Evolutionary conservation across 2,113 vertebrate genomes (phyloP).

Genomic region (Tachysurus vachellii): DNA sequence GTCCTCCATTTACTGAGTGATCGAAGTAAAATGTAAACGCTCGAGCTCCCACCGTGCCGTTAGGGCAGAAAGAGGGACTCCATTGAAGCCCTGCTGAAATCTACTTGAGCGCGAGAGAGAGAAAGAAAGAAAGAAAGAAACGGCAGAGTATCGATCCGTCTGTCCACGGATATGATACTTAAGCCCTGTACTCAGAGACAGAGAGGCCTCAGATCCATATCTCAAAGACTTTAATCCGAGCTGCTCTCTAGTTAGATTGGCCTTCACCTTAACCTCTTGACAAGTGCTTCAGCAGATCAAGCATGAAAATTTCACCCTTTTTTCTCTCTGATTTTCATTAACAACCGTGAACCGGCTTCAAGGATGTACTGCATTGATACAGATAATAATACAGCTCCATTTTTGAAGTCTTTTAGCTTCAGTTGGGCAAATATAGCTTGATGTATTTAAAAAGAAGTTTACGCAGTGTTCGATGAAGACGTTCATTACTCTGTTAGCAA

Average conservation of each 20-base stretch:
- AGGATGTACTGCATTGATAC: background rate
- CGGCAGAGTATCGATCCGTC: slow-evolving; percentile 89
- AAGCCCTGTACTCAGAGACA: slow-evolving; percentile 88
- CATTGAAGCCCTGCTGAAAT: slow-evolving; percentile 88
- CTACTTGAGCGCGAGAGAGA: slow-evolving; percentile 85
- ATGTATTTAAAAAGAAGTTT: background rate
- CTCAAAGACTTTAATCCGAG: slow-evolving; percentile 89
- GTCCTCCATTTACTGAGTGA: slow-evolving; percentile 57
- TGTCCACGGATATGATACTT: slow-evolving; percentile 96
- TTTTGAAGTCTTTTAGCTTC: background rate
- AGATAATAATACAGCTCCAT: background rate
- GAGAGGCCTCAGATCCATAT: slow-evolving; percentile 86
- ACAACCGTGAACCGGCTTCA: background rate
- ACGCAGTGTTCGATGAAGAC: background rate
- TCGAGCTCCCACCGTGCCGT: slow-evolving; percentile 83
- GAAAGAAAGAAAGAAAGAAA: slow-evolving; percentile 83
- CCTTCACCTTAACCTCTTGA: slow-evolving; percentile 78
- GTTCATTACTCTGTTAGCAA: background rate
- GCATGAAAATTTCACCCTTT: slow-evolving; percentile 73
- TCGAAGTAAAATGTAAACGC: slow-evolving; percentile 79
- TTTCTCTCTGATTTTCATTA: slow-evolving; percentile 8
- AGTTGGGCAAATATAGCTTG: background rate
- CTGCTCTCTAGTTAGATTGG: slow-evolving; percentile 79
- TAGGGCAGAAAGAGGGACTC: slow-evolving; percentile 83
- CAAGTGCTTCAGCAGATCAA: slow-evolving; percentile 83